A percentile compares a stretch with the other conserved stretches of the same genome.
Conservation (phyloP, 2,888 invertebrate species). For the Lasioglossum oenotherae region DNA sequence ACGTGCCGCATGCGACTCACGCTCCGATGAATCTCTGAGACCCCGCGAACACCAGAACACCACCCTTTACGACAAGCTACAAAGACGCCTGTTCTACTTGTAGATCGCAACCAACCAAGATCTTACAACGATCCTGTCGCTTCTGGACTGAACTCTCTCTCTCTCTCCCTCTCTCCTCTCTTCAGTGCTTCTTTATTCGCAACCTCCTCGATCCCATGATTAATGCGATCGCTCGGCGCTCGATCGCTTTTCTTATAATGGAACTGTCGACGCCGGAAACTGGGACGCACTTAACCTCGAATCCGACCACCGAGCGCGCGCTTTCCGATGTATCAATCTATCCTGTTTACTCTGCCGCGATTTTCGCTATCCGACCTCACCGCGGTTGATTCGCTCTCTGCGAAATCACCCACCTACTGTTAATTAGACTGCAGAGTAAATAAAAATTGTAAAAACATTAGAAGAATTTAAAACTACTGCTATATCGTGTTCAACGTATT, state of each 20-base stretch:
- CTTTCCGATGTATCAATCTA: not conserved
- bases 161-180: not conserved
- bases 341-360: not conserved
- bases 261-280: conserved; percentile 1
- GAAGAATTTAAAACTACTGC: too few species aligned
- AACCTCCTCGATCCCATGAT: not conserved
- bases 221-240: not conserved
- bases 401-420: not conserved
- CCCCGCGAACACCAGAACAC: conserved; percentile 29
- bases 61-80: conserved; percentile 12
- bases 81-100: conserved; percentile 4
- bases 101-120: not conserved
- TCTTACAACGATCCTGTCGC: not conserved
- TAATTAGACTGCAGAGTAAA: too few species aligned
- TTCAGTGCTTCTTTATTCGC: not conserved
- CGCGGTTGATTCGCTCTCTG: not conserved
- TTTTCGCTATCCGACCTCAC: too few species aligned
- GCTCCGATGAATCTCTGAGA: conserved; percentile 46
- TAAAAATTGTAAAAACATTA: too few species aligned
- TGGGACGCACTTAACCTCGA: not conserved
- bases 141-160: not conserved
- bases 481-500: too few species aligned
- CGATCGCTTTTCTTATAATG: conserved; percentile 7
- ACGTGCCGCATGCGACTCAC: conserved; percentile 62
- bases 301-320: not conserved